Base-by-base conservation (phyloP, 2,113 vertebrate species). In the Corythaeola cristata region DNA sequence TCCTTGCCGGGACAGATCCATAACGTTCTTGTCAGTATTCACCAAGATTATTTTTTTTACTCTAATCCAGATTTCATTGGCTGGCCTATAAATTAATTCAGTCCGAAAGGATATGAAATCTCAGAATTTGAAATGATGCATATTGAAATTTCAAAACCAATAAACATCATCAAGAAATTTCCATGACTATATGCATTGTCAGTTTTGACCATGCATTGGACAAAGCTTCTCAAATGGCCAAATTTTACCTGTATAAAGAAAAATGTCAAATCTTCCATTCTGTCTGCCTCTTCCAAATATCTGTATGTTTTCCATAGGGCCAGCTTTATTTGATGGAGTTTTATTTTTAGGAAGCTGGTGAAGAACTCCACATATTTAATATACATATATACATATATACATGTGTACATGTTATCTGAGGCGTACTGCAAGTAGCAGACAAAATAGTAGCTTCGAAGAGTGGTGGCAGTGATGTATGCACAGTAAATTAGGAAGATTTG, bases 271-370 rank as follows among this genome's bases (percentile, higher is more conserved):
- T 52, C 19, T 75, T 50, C 41, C 8, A 8, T 24, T 58, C 47
- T 53, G 1, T 17, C 68, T 50, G 32, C 35, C 21, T 71, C 15
- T 59, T 73, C 20, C 12, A 75, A 33, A n/a, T 59, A 75, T 26
- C 67, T 68, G 26, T 37, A 3, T 76, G 5, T 55, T 75, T 95
- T 80, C 52, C 47, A 37, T 21, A 27, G 45, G 63, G 28, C 4
- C 30, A 68, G 56, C 62, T 88, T 63, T 27, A 24, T 82, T 63
- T 39, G 66, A 58, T 30, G 12, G 66, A 52, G 52, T 32, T 72
- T 73, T 77, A 49, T 87, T 93, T 93, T 89, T 77, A 89, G 85
- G 76, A 74, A 58, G 64, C 90, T 91, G 64, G 6, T 64, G 69
- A 91, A 85, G 90, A 89, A 7, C 77, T 74, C 85, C 88, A 74